phyloP scores from a whole-genome alignment of 2,113 vertebrate species.

The Phoxinus phoxinus region DNA sequence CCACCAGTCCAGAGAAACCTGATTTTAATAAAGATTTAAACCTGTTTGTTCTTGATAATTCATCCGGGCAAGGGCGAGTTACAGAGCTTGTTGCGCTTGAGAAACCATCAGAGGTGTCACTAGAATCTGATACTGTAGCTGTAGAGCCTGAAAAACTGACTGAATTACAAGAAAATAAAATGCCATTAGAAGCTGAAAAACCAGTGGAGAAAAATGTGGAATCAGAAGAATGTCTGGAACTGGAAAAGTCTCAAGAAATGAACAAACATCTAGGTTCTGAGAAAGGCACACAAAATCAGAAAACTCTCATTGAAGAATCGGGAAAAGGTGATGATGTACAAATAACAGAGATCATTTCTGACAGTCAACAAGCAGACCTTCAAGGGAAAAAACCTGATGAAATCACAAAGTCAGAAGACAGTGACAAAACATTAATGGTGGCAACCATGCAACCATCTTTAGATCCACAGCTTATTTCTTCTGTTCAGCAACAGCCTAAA shows the following conservation, averaged over 20 bases:
- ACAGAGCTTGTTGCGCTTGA: slow-evolving; percentile 1
- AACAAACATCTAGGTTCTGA: neutral
- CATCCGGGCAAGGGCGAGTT: slow-evolving; percentile 37
- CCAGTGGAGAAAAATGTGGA: neutral
- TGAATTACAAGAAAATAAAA: slow-evolving; percentile 40
- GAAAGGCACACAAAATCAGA: slow-evolving; percentile 22
- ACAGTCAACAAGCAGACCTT: neutral
- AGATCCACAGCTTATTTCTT: slow-evolving; percentile 13
- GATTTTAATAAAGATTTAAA: slow-evolving; percentile 19
- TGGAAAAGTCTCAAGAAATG: slow-evolving; percentile 20
- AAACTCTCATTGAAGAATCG: neutral
- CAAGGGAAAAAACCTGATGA: slow-evolving; percentile 25
- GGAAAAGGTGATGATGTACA: neutral
- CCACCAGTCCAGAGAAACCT: slow-evolving; percentile 28
- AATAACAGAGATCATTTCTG: slow-evolving; percentile 32
- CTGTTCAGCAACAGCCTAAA: slow-evolving; percentile 49
- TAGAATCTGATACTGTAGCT: slow-evolving; percentile 17
- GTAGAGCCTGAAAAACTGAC: slow-evolving; percentile 1
- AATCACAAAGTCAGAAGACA: slow-evolving; percentile 48
- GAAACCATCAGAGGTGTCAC: slow-evolving; percentile 22
- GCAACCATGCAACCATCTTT: slow-evolving; percentile 41
- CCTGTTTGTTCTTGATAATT: neutral
- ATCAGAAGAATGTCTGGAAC: neutral
- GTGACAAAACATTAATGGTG: slow-evolving; percentile 36
- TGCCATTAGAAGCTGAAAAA: slow-evolving; percentile 35